phyloP scores from a whole-genome alignment of 2,888 invertebrate species.

The Hartigia nigra region DNA sequence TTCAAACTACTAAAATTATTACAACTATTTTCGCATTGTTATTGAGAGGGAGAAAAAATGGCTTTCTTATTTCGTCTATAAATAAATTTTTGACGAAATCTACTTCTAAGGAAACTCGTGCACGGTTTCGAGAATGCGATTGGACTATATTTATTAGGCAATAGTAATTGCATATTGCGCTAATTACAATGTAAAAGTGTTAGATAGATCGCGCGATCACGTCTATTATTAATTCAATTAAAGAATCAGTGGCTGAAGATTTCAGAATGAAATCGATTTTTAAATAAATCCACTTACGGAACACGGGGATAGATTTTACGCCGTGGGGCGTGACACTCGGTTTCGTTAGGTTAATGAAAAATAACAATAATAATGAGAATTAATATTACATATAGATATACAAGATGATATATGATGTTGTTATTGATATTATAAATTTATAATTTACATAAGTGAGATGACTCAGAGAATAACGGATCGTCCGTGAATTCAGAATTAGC shows the following conservation, averaged over 20 bases:
- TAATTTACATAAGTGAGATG: background rate
- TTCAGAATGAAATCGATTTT: background rate
- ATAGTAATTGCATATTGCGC: background rate
- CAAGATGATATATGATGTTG: background rate
- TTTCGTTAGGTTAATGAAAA: background rate
- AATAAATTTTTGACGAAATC: background rate
- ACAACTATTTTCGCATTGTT: background rate
- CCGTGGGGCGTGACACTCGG: background rate
- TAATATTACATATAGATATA: background rate
- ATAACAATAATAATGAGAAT: background rate
- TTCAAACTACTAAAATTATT: background rate
- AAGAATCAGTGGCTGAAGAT: background rate
- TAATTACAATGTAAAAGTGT: background rate
- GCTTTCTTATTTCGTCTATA: background rate
- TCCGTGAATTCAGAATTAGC: background rate
- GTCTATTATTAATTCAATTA: background rate
- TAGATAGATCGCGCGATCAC: background rate
- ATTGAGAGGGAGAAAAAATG: background rate
- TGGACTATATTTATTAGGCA: background rate
- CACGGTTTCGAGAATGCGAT: constrained; percentile 6
- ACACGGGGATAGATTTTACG: background rate
- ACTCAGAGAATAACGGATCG: background rate
- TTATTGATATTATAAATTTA: constrained; percentile 6
- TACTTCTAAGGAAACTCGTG: background rate
- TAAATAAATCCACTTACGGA: background rate